phyloP scores from a whole-genome alignment of 1,140 invertebrate genomes.

The Agraylea sexmaculata region DNA sequence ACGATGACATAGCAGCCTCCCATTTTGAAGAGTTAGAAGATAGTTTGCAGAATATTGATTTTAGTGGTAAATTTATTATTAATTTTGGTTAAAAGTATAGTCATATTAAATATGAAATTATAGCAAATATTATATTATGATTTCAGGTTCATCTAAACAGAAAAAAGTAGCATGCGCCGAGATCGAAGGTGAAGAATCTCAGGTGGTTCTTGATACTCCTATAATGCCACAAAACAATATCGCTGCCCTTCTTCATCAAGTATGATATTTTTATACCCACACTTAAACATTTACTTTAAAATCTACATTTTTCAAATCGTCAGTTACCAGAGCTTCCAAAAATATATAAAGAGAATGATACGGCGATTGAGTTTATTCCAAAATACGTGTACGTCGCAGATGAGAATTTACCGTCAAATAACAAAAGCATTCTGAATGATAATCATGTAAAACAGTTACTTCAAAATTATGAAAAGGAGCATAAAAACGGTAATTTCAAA shows the following conservation, averaged over 20 bases:
- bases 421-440: no score
- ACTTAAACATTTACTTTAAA: no score
- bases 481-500: no score
- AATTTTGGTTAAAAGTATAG: not conserved
- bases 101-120: slow-evolving; percentile 2
- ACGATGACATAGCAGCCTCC: slow-evolving; percentile 44
- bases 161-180: slow-evolving; percentile 44
- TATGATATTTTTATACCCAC: no score
- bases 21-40: slow-evolving; percentile 34
- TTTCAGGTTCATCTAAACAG: not conserved
- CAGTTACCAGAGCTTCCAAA: no score
- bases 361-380: no score
- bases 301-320: no score
- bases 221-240: slow-evolving; percentile 50
- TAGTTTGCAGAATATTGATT: slow-evolving; percentile 36
- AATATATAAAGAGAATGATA: no score
- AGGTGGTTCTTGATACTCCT: slow-evolving; percentile 58
- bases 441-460: no score
- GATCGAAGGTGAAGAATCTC: slow-evolving; percentile 56
- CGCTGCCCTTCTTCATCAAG: slow-evolving; percentile 43
- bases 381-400: no score
- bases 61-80: slow-evolving; percentile 22
- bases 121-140: not conserved
- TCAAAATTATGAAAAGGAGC: no score
- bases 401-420: no score